A percentile compares a stretch with the other conserved stretches of the same genome.
Evolutionary conservation across 2,888 invertebrate species (phyloP).

Genomic region (Chloroclysta siterata): DNA sequence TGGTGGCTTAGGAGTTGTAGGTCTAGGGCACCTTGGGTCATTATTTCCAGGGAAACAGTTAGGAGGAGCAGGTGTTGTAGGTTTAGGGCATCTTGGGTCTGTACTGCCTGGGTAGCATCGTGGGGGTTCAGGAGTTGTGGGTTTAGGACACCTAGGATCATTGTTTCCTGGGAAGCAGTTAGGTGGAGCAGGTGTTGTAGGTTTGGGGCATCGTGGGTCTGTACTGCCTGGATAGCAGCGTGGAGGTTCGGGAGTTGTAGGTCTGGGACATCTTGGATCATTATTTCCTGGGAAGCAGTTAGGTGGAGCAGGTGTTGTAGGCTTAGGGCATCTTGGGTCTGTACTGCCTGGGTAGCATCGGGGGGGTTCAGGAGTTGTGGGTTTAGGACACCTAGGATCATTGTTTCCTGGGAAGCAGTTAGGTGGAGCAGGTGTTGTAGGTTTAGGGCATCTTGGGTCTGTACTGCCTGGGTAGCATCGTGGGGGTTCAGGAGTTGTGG

Average conservation of each 20-base stretch:
- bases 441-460: conserved; percentile 48
- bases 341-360: conserved; percentile 40
- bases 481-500: conserved; percentile 44
- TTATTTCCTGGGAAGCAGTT: conserved; percentile 59
- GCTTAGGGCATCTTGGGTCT: conserved; percentile 48
- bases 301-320: conserved; percentile 46
- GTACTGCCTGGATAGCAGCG: conserved; percentile 50
- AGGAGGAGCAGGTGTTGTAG: conserved; percentile 56
- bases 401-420: conserved; percentile 59
- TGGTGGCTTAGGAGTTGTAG: conserved; percentile 40
- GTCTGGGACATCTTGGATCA: conserved; percentile 58
- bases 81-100: conserved; percentile 58
- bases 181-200: conserved; percentile 40
- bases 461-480: conserved; percentile 16
- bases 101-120: conserved; percentile 59
- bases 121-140: conserved; percentile 46
- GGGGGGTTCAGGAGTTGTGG: conserved; percentile 52
- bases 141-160: conserved; percentile 48
- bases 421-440: conserved; percentile 46
- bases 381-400: conserved; percentile 58
- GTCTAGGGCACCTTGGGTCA: conserved; percentile 55
- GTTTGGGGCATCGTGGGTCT: conserved; percentile 55
- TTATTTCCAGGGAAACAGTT: conserved; percentile 50
- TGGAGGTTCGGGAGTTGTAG: conserved; percentile 56
- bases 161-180: conserved; percentile 38